Conservation (phyloP, 1,140 invertebrate genomes). For the Halotydeus destructor region DNA sequence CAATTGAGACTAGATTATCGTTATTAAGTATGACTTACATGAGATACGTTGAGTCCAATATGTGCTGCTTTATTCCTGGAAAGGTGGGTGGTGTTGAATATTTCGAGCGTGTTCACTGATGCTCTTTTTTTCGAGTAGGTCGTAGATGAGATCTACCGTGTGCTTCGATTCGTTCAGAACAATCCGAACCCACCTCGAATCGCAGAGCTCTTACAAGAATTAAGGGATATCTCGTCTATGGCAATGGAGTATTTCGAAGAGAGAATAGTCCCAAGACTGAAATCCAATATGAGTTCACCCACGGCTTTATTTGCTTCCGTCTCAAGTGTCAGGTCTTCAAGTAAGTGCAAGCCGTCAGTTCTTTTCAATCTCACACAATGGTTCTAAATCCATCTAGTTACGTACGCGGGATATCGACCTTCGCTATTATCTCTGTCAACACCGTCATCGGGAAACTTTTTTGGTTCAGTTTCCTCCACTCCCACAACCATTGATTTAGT, state of each 20-base stretch:
- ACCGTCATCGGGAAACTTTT: no score
- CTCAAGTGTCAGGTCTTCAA: no score
- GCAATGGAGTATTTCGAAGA: constrained; percentile 92
- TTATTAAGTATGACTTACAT: constrained; percentile 78
- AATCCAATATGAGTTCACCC: constrained; percentile 10
- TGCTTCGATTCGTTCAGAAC: constrained; percentile 42
- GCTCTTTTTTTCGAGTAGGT: no score
- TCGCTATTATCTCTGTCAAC: no score
- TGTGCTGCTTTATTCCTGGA: constrained; percentile 49
- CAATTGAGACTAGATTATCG: constrained; percentile 69
- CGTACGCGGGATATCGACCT: no score
- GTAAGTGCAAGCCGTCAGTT: no score
- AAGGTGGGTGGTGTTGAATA: no score
- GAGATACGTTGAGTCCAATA: constrained; percentile 53
- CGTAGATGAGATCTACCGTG: constrained; percentile 60
- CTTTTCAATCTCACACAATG: no score
- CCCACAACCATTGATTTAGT: no score
- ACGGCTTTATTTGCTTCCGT: not conserved
- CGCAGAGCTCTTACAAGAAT: constrained; percentile 64
- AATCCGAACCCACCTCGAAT: constrained; percentile 44
- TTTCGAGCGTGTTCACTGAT: no score
- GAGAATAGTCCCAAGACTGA: constrained; percentile 41
- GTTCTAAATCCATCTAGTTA: no score
- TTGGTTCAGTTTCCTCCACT: no score
- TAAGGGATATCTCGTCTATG: constrained; percentile 81